Percentiles rank a stretch among this genome's conserved stretches.
phyloP scores from a whole-genome alignment of 1,140 invertebrate genomes.

The Drosophila willistoni region DNA sequence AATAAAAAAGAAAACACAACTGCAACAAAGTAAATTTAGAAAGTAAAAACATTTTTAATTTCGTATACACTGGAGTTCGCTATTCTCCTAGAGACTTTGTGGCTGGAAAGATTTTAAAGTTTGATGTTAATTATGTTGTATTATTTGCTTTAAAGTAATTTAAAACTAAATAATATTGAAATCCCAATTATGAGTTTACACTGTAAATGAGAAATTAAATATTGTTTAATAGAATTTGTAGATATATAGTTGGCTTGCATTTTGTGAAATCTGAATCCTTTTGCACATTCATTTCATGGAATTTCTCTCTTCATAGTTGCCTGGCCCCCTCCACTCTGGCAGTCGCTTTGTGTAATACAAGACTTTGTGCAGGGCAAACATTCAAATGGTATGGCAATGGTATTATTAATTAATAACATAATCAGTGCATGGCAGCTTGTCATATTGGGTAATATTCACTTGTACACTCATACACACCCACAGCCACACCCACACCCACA shows the following conservation, averaged over 20 bases:
- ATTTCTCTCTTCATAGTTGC: neutral
- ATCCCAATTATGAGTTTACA: neutral
- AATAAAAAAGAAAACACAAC: too few species aligned
- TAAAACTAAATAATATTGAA: too few species aligned
- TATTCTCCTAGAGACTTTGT: too few species aligned
- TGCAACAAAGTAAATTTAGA: too few species aligned
- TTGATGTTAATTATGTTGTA: too few species aligned
- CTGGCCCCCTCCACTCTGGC: neutral
- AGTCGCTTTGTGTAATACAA: slow-evolving; percentile 52
- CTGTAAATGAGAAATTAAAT: neutral
- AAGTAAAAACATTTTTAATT: too few species aligned
- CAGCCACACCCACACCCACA: neutral
- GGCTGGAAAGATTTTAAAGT: too few species aligned
- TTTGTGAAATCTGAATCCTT: neutral
- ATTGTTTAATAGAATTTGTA: neutral
- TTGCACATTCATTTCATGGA: neutral
- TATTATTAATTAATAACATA: slow-evolving; percentile 78
- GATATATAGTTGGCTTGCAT: neutral
- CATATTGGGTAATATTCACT: slow-evolving; percentile 55
- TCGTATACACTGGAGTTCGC: too few species aligned
- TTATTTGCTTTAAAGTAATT: too few species aligned
- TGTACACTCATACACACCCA: neutral
- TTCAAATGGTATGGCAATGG: slow-evolving; percentile 51
- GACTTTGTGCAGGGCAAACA: slow-evolving; percentile 69
- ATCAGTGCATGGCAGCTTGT: slow-evolving; percentile 64